A percentile compares a stretch with the other conserved stretches of the same genome.
phyloP scores from a whole-genome alignment of 2,888 invertebrate species.

The Drosophila subquinaria region DNA sequence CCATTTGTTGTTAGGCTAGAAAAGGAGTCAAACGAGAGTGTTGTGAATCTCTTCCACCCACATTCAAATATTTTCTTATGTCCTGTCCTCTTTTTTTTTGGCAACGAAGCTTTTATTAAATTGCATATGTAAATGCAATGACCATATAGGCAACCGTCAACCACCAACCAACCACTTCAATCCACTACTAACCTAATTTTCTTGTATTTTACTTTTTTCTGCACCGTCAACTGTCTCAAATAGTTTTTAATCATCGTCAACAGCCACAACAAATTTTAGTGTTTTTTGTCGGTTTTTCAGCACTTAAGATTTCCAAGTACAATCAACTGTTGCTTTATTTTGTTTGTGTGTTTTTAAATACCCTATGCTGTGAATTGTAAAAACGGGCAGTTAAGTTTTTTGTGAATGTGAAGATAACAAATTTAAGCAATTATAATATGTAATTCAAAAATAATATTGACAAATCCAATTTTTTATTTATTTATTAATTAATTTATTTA shows the following conservation, averaged over 20 bases:
- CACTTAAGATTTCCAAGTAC: conserved; percentile 52
- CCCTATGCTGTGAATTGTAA: background rate
- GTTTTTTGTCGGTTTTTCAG: conserved; percentile 31
- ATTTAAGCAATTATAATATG: too few relatives aligned
- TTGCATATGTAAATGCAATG: conserved; percentile 41
- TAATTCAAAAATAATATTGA: too few relatives aligned
- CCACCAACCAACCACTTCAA: conserved; percentile 6
- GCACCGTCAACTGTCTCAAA: conserved; percentile 73
- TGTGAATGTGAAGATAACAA: too few relatives aligned
- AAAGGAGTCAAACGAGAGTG: too few relatives aligned
- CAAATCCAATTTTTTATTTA: too few relatives aligned
- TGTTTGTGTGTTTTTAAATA: conserved; percentile 3
- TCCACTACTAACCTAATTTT: conserved; percentile 50
- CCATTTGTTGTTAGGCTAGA: too few relatives aligned
- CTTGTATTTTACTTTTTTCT: conserved; percentile 49
- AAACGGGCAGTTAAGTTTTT: background rate
- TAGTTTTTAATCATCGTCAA: conserved; percentile 75
- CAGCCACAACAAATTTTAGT: conserved; percentile 43
- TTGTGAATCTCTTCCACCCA: too few relatives aligned
- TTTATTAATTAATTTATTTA: too few relatives aligned
- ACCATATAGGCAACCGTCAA: conserved; percentile 28
- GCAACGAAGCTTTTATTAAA: conserved; percentile 49
- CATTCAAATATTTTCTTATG: background rate
- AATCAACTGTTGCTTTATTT: conserved; percentile 32
- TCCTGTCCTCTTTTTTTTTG: background rate